Evolutionary conservation across 1,140 invertebrate genomes (phyloP).

Genomic region (Tachypleus tridentatus): DNA sequence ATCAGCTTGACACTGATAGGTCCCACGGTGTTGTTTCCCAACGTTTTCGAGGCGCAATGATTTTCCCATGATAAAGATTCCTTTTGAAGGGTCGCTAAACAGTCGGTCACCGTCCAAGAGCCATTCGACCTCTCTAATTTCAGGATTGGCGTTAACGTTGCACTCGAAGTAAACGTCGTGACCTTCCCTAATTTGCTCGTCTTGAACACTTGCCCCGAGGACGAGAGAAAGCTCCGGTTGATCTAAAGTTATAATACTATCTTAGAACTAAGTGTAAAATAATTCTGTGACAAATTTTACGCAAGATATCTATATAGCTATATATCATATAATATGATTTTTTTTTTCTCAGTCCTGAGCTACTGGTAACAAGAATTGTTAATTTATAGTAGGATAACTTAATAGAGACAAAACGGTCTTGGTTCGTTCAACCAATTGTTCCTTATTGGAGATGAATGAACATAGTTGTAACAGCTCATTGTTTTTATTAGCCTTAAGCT

Average conservation of each 20-base stretch:
- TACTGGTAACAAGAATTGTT: too few species aligned
- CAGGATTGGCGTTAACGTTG: constrained; percentile 73
- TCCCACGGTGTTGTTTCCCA: constrained; percentile 25
- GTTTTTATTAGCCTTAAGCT: too few species aligned
- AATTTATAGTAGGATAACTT: too few species aligned
- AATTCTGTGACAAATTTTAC: too few species aligned
- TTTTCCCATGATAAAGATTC: constrained; percentile 64
- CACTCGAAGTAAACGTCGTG: constrained; percentile 83
- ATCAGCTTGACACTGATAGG: constrained; percentile 74
- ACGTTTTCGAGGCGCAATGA: constrained; percentile 36
- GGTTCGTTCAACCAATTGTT: too few species aligned
- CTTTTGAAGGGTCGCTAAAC: constrained; percentile 37
- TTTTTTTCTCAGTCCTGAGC: too few species aligned
- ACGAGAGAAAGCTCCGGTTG: constrained; percentile 65
- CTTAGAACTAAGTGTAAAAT: too few species aligned
- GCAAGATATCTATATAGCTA: too few species aligned
- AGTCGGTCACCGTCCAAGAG: constrained; percentile 49
- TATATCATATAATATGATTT: too few species aligned
- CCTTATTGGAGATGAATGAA: too few species aligned
- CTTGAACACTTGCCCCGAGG: constrained; percentile 69
- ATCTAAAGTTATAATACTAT: constrained; percentile 41
- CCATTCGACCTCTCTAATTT: constrained; percentile 65
- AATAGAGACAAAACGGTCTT: too few species aligned
- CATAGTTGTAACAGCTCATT: too few species aligned
- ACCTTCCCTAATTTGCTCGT: constrained; percentile 58